Percentiles rank a stretch among this genome's conserved stretches.
These are phyloP conservation scores for Isotomurus palustris DNA, from an alignment of 2,888 invertebrate species.

Conservation along the genomic window DNA sequence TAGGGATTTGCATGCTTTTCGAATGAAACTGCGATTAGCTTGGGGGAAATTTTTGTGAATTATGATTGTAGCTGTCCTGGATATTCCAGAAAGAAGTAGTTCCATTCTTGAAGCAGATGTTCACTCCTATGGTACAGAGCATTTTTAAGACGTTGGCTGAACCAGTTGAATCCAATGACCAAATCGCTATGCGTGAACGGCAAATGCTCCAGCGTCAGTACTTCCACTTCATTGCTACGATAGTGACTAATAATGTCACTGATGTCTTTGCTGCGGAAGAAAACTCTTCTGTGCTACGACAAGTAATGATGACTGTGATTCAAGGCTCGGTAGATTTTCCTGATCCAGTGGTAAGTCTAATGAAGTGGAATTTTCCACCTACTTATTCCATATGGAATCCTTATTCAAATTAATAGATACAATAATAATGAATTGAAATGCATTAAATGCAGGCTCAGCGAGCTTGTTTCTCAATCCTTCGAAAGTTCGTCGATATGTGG, in stretches of 20 bases:
- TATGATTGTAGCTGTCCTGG: constrained; percentile 47
- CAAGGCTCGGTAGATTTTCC: constrained; percentile 54
- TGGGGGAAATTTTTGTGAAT: constrained; percentile 28
- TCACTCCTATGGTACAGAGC: constrained; percentile 53
- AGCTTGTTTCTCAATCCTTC: constrained; percentile 53
- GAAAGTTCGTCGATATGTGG: constrained; percentile 53
- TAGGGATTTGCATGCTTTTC: neutral
- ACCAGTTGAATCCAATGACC: constrained; percentile 53
- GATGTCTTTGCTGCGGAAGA: constrained; percentile 51
- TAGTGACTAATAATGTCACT: constrained; percentile 53
- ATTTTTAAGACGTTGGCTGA: constrained; percentile 52
- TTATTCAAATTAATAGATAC: neutral
- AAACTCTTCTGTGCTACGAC: constrained; percentile 46
- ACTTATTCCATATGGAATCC: neutral
- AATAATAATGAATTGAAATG: neutral
- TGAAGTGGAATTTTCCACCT: neutral
- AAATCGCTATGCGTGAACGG: constrained; percentile 52
- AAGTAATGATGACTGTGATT: constrained; percentile 53
- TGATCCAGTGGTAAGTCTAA: constrained; percentile 52
- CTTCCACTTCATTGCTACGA: constrained; percentile 53
- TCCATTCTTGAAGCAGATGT: constrained; percentile 54
- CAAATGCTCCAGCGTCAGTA: constrained; percentile 53
- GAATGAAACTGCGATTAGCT: constrained; percentile 12
- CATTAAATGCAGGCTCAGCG: constrained; percentile 52
- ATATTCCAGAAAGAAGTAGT: constrained; percentile 53